Conservation (phyloP, 2,888 invertebrate genomes). For the Oscheius sp. region DNA sequence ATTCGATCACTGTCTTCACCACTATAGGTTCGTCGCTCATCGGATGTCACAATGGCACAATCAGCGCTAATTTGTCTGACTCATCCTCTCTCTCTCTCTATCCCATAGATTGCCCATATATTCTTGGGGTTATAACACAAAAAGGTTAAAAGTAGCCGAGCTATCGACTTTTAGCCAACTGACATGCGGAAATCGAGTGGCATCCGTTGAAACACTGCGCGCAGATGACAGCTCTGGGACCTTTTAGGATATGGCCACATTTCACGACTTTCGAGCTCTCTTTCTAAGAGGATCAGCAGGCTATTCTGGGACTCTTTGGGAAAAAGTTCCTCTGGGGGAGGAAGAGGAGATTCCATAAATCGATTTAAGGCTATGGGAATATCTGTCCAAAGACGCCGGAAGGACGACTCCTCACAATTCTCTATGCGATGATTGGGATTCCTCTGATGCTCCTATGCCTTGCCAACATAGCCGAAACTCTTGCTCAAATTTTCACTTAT, state of each 20-base stretch:
- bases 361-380: conserved; percentile 98
- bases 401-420: conserved; percentile 86
- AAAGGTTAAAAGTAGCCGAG: too few species aligned
- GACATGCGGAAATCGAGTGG: neutral
- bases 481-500: conserved; percentile 74
- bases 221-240: conserved; percentile 3
- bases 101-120: too few species aligned
- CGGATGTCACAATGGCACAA: neutral
- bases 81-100: neutral
- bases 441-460: conserved; percentile 74
- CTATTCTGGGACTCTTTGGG: too few species aligned
- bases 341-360: too few species aligned
- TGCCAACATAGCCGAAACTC: conserved; percentile 74
- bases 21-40: conserved; percentile 71
- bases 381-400: conserved; percentile 87
- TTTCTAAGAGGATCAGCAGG: too few species aligned
- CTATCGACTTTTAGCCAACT: neutral
- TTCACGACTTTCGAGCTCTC: too few species aligned
- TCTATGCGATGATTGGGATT: conserved; percentile 84
- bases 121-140: too few species aligned
- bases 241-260: neutral
- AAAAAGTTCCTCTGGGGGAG: too few species aligned
- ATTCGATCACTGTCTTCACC: conserved; percentile 73
- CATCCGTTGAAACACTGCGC: neutral
- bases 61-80: neutral